These are phyloP conservation scores for Scaptomyza pallida DNA, from an alignment of 1,140 invertebrate species.

Conservation along the genomic window DNA sequence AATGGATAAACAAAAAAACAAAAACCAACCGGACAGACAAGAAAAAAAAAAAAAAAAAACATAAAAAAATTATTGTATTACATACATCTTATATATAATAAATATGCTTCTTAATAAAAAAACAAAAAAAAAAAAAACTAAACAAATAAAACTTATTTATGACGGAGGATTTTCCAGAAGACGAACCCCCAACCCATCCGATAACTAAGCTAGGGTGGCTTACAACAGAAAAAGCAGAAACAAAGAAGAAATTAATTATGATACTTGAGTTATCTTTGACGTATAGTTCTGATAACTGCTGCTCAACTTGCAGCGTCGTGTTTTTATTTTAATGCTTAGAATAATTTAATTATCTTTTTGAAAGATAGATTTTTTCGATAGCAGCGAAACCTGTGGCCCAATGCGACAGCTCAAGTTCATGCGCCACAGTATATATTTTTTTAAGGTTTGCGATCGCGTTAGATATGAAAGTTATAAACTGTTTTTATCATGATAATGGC, in stretches of 20 bases:
- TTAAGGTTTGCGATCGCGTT: slow-evolving; percentile 12
- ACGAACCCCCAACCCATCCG: slow-evolving; percentile 38
- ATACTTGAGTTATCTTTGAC: slow-evolving; percentile 76
- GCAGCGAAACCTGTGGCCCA: slow-evolving; percentile 14
- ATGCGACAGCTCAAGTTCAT: slow-evolving; percentile 51
- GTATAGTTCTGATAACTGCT: slow-evolving; percentile 61
- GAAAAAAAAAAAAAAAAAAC: slow-evolving; percentile 16
- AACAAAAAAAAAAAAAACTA: slow-evolving; percentile 43
- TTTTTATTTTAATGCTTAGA: slow-evolving; percentile 40
- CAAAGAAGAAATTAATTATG: slow-evolving; percentile 76
- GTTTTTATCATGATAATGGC: slow-evolving; percentile 39
- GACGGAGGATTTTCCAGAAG: slow-evolving; percentile 51
- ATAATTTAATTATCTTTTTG: slow-evolving; percentile 60
- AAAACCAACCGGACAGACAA: slow-evolving; percentile 66
- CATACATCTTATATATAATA: slow-evolving; percentile 83
- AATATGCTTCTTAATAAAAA: slow-evolving; percentile 83
- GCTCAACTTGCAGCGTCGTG: slow-evolving; percentile 18
- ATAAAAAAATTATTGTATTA: slow-evolving; percentile 79
- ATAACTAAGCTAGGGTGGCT: slow-evolving; percentile 59
- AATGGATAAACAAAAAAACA: slow-evolving; percentile 62
- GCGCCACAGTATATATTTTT: slow-evolving; percentile 15
- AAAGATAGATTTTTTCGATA: slow-evolving; percentile 33
- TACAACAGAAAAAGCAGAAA: slow-evolving; percentile 22
- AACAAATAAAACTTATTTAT: slow-evolving; percentile 68
- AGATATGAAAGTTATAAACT: slow-evolving; percentile 44